phyloP scores from a whole-genome alignment of 2,797 vertebrate genomes.

The Otus scops region DNA sequence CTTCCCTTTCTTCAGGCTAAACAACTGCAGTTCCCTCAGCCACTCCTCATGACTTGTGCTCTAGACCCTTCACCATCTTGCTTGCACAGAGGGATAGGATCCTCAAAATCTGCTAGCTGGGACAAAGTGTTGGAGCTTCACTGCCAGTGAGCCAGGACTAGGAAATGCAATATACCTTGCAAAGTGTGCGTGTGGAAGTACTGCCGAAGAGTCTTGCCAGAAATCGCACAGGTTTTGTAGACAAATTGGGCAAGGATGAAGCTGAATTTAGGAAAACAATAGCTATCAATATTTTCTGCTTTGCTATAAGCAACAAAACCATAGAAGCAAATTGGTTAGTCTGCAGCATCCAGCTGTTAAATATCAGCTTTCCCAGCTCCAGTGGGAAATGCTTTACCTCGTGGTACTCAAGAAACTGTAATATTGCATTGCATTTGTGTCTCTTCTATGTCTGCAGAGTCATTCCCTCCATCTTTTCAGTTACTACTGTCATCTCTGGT shows the following conservation, averaged over 20 bases:
- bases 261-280: neutral
- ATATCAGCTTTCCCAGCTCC: neutral
- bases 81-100: neutral
- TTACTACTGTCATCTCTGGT: neutral
- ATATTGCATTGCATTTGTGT: neutral
- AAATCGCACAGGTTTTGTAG: neutral
- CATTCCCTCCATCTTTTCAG: neutral
- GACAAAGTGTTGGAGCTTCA: neutral
- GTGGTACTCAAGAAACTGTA: fast-evolving
- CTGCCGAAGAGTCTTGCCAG: neutral
- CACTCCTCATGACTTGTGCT: neutral
- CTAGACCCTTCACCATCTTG: neutral
- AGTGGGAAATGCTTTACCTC: neutral
- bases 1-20: neutral
- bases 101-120: neutral
- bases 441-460: neutral
- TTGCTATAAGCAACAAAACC: neutral
- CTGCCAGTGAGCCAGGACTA: fast-evolving
- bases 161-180: neutral
- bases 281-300: neutral
- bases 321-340: neutral
- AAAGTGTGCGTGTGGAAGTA: neutral
- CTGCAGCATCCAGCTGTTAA: slow-evolving; percentile 3
- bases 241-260: neutral
- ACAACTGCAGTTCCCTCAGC: neutral